Evolutionary conservation across 1,140 invertebrate species (phyloP).

Genomic region (Notospermus geniculatus): DNA sequence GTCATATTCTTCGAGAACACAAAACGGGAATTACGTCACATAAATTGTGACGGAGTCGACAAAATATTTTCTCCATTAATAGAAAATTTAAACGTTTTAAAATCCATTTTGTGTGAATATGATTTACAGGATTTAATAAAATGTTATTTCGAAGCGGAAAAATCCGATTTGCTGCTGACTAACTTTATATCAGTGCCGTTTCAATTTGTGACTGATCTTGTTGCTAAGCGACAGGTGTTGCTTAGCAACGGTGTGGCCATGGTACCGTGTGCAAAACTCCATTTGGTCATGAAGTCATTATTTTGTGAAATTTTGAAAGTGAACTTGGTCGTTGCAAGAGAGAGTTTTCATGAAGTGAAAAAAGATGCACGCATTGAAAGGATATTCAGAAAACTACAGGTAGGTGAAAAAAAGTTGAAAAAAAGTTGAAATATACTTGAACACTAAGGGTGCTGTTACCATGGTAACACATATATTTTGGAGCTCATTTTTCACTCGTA

Average conservation of each 20-base stretch:
- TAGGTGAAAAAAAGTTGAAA: too few species aligned
- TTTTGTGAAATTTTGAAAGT: constrained; percentile 22
- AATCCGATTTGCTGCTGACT: neutral
- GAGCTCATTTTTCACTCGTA: too few species aligned
- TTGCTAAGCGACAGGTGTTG: constrained; percentile 26
- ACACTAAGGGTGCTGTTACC: too few species aligned
- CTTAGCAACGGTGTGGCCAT: constrained; percentile 26
- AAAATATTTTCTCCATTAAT: neutral
- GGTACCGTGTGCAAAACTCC: constrained; percentile 23
- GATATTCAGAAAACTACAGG: constrained; percentile 18
- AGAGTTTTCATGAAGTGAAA: neutral
- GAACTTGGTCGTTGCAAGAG: constrained; percentile 12
- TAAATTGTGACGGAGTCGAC: neutral
- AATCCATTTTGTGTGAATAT: constrained; percentile 8
- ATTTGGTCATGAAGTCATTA: constrained; percentile 20
- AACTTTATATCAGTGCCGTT: constrained; percentile 29
- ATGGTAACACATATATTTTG: too few species aligned
- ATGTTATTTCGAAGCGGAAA: constrained; percentile 20
- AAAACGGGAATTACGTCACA: constrained; percentile 8
- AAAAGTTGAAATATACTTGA: too few species aligned
- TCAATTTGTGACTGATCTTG: constrained; percentile 18
- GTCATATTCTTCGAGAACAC: neutral
- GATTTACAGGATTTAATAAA: constrained; percentile 20
- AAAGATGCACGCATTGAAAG: constrained; percentile 22
- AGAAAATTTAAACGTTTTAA: neutral